These are phyloP conservation scores for Pipistrellus pygmaeus DNA, from an alignment of 2,797 vertebrate species.

Conservation along the genomic window DNA sequence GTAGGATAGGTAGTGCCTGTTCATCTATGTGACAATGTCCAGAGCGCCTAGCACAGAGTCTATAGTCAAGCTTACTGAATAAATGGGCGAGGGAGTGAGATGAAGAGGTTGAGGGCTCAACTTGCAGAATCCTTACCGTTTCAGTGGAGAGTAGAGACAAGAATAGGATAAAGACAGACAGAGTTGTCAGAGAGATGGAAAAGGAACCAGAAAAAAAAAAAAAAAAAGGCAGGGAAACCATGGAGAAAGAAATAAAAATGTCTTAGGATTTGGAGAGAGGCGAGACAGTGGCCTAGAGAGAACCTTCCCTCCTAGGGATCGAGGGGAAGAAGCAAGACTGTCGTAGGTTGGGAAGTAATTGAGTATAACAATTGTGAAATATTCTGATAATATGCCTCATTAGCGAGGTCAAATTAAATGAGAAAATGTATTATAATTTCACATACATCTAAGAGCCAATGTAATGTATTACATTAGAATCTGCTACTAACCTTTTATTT, in stretches of 20 bases:
- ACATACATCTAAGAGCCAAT: slow-evolving; percentile 1
- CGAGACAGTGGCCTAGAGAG: background rate
- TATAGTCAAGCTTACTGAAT: background rate
- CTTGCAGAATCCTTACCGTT: background rate
- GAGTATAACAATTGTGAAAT: background rate
- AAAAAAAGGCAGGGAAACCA: background rate
- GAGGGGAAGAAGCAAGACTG: background rate
- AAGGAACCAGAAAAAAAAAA: background rate
- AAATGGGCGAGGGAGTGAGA: background rate
- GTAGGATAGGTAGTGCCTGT: background rate
- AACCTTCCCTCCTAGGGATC: background rate
- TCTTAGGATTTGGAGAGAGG: background rate
- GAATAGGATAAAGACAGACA: background rate
- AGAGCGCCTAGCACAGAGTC: background rate
- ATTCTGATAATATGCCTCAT: background rate
- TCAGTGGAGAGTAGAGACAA: background rate
- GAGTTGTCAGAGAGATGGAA: background rate
- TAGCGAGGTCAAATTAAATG: background rate
- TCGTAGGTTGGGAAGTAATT: rapidly evolving
- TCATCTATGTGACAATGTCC: no score
- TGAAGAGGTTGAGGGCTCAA: background rate
- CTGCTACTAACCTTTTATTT: slow-evolving; percentile 5
- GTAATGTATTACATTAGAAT: background rate
- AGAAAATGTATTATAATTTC: background rate
- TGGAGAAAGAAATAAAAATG: background rate